These are phyloP conservation scores for Phalacrocorax brasilianus DNA, from an alignment of 2,113 vertebrate species.

Conservation along the genomic window DNA sequence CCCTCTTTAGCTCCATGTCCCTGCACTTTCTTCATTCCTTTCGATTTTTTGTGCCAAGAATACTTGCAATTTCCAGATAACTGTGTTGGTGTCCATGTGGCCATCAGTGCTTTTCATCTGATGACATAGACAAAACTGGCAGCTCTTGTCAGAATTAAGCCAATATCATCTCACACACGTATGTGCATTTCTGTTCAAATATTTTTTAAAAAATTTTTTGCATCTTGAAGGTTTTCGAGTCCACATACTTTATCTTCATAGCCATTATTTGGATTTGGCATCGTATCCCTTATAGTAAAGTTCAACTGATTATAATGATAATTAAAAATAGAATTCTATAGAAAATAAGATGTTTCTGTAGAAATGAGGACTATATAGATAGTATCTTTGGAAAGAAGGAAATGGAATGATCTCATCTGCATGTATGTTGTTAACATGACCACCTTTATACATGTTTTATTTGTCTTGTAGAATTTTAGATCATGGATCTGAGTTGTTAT, in stretches of 20 bases:
- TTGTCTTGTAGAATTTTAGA: neutral
- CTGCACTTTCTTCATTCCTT: neutral
- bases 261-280: neutral
- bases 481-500: neutral
- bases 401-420: neutral
- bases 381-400: neutral
- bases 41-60: constrained; percentile 3
- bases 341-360: neutral
- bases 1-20: neutral
- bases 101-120: constrained; percentile 43
- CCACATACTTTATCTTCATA: neutral
- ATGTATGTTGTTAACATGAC: neutral
- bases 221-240: neutral
- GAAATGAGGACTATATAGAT: neutral
- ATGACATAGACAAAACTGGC: constrained; percentile 50
- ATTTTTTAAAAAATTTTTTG: neutral
- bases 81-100: constrained; percentile 22
- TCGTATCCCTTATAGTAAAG: neutral
- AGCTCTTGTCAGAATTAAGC: constrained; percentile 29
- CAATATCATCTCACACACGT: constrained; percentile 12
- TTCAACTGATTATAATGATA: neutral
- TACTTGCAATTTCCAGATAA: constrained; percentile 22
- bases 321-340: neutral
- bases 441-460: neutral
- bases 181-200: neutral